Evolutionary conservation across 92 coral and sea anemone species (phyloP), one percentile per base, ranked within the genome.

Genomic region (Phymanthus crucifer): DNA sequence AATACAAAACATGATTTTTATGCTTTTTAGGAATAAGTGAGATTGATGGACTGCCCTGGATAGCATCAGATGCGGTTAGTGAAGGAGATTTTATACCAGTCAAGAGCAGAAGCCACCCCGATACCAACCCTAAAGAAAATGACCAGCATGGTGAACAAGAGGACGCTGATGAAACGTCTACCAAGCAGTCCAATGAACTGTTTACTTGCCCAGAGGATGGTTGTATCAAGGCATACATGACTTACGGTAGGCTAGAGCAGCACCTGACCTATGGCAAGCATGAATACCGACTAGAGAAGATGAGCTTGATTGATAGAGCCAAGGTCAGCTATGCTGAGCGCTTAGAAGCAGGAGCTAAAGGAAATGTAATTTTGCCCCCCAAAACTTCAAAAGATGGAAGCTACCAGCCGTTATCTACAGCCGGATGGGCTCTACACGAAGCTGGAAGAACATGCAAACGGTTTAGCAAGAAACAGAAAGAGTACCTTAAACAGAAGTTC

Each of bases 141-240:
- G 40, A 50, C 14, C 68, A 32, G 13, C 54, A 26, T 35, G 23
- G 38, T 66, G 76, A 71, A 26, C 29, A 78, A 23, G 32, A 64
- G n/a, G 74, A 78, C 12, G 79, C 7, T 37, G 40, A 37, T 8
- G 40, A 37, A 37, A 37, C 40, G 4, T 3, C 7, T 37, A 37
- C 40, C 40, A 37, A 3, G 40, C 40, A 37, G 40, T 3, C 40
- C 40, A 37, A 3, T 3, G 40, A 37, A 3, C 34, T 85, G 50
- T 83, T 80, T 80, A 37, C 76, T 35, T 72, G 89, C 69, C 75
- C 89, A 33, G 81, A 80, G 75, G 85, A 85, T 6, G 76, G 86
- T 37, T 80, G 89, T 72, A 33, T 40, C 14, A 85, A 78, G 73
- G 40, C 83, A n/a, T 84, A 84, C 54, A 66, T 84, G 84, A 78